phyloP scores from a whole-genome alignment of 2,888 invertebrate genomes.

The Leptura quadrifasciata region DNA sequence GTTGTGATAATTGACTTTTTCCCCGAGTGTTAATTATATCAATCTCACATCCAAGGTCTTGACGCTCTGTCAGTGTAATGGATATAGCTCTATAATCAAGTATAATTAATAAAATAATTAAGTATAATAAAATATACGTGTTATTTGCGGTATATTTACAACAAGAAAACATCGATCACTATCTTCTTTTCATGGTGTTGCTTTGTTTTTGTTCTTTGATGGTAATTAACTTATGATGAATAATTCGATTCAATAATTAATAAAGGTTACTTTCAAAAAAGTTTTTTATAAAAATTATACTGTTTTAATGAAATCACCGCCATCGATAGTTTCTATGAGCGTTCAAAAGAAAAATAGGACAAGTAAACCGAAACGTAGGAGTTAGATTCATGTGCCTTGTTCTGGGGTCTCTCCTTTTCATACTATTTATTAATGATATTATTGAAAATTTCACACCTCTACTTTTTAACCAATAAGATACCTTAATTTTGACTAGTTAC shows the following conservation, averaged over 20 bases:
- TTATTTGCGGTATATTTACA: constrained; percentile 9
- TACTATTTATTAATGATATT: no score
- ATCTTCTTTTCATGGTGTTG: background rate
- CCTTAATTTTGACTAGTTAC: no score
- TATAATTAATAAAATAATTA: constrained; percentile 29
- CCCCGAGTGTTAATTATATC: constrained; percentile 17
- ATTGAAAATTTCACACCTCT: no score
- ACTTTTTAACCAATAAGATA: no score
- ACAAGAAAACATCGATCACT: constrained; percentile 16
- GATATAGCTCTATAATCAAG: constrained; percentile 26
- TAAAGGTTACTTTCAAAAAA: no score
- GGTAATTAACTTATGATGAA: background rate
- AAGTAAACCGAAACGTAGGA: no score
- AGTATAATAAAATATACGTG: constrained; percentile 10
- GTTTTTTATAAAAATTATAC: background rate
- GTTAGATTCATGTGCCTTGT: no score
- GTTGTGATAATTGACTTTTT: constrained; percentile 18
- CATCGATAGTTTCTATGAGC: no score
- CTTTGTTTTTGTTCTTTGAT: background rate
- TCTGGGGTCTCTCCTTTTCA: no score
- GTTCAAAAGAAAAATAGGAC: no score
- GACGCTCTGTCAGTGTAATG: constrained; percentile 24
- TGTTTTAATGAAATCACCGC: no score
- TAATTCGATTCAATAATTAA: no score
- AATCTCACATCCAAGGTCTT: constrained; percentile 20